phyloP scores from a whole-genome alignment of 2,113 vertebrate genomes.

The Pelodiscus sinensis region DNA sequence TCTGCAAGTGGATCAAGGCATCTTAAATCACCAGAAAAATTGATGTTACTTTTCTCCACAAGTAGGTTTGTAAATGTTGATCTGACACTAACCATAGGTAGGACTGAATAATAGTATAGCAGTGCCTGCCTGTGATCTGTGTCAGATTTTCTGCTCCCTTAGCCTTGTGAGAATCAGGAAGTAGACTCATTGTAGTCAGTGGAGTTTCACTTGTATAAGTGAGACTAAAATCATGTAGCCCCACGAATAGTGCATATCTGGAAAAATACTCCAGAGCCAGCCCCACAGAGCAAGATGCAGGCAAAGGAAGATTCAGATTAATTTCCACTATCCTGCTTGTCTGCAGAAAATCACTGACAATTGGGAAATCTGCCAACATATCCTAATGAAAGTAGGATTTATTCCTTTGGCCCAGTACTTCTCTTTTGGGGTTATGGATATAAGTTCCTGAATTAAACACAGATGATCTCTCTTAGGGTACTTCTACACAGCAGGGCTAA shows the following conservation, averaged over 20 bases:
- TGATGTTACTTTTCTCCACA: accelerated
- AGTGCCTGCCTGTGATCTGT: accelerated
- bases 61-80: not conserved
- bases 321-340: not conserved
- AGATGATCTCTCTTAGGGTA: too few species aligned
- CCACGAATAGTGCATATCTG: not conserved
- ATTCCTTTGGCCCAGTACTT: not conserved
- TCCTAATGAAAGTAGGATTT: not conserved
- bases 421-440: not conserved
- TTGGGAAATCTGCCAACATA: not conserved
- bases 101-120: accelerated
- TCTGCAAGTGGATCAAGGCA: not conserved
- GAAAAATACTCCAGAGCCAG: accelerated
- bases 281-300: not conserved
- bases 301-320: not conserved
- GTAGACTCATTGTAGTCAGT: not conserved
- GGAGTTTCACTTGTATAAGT: not conserved
- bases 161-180: not conserved
- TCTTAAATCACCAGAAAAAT: accelerated
- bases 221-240: not conserved
- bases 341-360: not conserved
- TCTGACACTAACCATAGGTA: accelerated
- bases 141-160: accelerated
- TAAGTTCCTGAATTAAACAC: too few species aligned
- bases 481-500: too few species aligned